phyloP scores from a whole-genome alignment of 2,113 vertebrate genomes.

The Indri indri region DNA sequence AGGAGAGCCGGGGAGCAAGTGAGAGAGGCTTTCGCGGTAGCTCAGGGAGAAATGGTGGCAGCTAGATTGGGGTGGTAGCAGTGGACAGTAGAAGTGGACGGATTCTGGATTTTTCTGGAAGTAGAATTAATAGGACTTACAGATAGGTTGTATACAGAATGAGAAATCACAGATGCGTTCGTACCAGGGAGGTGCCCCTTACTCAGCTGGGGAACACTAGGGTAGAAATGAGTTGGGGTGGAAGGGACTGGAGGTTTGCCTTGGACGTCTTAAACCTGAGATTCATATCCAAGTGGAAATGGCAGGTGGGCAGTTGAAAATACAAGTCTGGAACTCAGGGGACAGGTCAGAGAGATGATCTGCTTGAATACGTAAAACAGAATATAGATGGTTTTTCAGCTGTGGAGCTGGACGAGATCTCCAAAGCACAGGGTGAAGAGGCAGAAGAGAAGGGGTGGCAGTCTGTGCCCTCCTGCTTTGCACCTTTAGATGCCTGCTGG shows the following conservation, averaged over 20 bases:
- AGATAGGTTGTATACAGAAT: not conserved
- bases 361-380: not conserved
- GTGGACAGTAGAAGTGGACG: not conserved
- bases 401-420: not conserved
- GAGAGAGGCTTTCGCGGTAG: not conserved
- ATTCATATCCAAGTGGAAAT: not conserved
- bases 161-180: slow-evolving; percentile 11
- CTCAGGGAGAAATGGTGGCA: not conserved
- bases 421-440: not conserved
- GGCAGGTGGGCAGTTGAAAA: not conserved
- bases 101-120: slow-evolving; percentile 8
- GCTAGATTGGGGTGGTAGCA: not conserved
- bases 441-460: not conserved
- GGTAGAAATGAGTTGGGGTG: not conserved
- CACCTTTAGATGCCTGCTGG: not conserved
- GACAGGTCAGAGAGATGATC: not conserved
- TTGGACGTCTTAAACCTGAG: not conserved
- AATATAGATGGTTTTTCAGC: not conserved
- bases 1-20: not conserved
- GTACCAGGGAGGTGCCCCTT: not conserved
- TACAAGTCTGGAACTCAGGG: not conserved
- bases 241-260: not conserved
- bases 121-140: not conserved
- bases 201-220: not conserved
- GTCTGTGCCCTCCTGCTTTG: not conserved